Base-by-base conservation (phyloP, 2,797 vertebrate genomes). In the Pseudochromis fuscus region DNA sequence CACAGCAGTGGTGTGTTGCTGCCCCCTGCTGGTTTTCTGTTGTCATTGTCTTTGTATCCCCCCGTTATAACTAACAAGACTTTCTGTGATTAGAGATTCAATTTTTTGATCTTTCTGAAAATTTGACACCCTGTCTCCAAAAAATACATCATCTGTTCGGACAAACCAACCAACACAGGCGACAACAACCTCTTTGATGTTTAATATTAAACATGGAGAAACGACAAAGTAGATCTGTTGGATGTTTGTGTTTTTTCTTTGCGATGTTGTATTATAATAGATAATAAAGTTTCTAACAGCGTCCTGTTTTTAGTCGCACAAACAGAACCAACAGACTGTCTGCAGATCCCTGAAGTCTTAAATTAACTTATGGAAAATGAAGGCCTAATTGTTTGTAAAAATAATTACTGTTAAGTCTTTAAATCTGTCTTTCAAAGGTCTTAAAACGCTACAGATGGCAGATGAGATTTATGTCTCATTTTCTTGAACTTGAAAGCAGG, bases 381-480 rank as follows among this genome's bases (percentile, higher is more conserved):
- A 60, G 19, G 45, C 45, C 23, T 24, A 60, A 33, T 42, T 46
- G 45, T 46, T 24, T n/a, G 23, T 28, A 60, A 30, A 60, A 60
- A n/a, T n/a, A n/a, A 33, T 33, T 60, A 31, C 42, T 46, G 2
- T 42, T 33, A 60, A 60, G 35, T 37, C 13, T 37, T 37, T 37
- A 37, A 15, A 37, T 37, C 35, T 15, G 12, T 60, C 45, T 46
- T 31, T 33, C 42, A 60, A 18, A 46, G 33, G 58, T 60, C 16
- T 37, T 15, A 15, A 37, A 52, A 13, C 45, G 37, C 48, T 46
- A 35, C 61, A 60, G 55, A 60, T 49, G 67, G n/a, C 56, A 60
- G 49, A 60, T 53, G 23, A 67, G 63, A 77, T 60, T 70, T 58
- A 45, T 60, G 40, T 60, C 28, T 53, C 46, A 13, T 38, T 75